Evolutionary conservation across 2,797 vertebrate species (phyloP).

Genomic region (Poliocrania exsul): DNA sequence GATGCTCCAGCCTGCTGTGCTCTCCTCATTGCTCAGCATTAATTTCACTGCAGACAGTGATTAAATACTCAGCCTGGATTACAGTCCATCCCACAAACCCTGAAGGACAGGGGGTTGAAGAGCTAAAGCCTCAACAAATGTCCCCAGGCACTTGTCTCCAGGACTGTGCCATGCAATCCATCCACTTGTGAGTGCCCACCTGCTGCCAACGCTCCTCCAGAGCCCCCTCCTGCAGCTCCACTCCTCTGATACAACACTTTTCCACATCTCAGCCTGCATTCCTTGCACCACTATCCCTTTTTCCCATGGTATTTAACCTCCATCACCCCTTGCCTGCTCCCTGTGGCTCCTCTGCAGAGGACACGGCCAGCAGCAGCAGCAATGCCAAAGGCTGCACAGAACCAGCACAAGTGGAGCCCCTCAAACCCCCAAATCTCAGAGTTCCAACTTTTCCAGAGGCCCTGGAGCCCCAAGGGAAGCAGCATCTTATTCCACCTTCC

Average conservation of each 20-base stretch:
- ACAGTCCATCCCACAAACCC: background rate
- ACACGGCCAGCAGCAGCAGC: background rate
- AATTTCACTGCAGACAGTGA: background rate
- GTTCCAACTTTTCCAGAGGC: background rate
- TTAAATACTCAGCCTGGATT: constrained; percentile 18
- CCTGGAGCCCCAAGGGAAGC: background rate
- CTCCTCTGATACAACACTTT: background rate
- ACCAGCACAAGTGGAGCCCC: background rate
- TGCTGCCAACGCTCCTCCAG: background rate
- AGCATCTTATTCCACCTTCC: background rate
- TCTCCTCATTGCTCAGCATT: background rate
- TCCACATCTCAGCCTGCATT: background rate
- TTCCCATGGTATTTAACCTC: background rate
- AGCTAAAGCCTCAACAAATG: background rate
- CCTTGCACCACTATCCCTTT: background rate
- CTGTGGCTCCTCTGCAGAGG: background rate
- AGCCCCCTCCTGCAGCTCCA: background rate
- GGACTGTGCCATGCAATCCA: fast-evolving
- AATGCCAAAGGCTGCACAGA: background rate
- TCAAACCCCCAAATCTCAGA: background rate
- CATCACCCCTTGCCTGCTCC: background rate
- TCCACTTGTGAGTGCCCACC: background rate
- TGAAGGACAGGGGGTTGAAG: background rate
- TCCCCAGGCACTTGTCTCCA: background rate
- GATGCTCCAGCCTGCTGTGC: background rate